Evolutionary conservation across 2,113 vertebrate species (phyloP), one percentile per base, ranked within the genome.

Genomic region (Edolisoma coerulescens): DNA sequence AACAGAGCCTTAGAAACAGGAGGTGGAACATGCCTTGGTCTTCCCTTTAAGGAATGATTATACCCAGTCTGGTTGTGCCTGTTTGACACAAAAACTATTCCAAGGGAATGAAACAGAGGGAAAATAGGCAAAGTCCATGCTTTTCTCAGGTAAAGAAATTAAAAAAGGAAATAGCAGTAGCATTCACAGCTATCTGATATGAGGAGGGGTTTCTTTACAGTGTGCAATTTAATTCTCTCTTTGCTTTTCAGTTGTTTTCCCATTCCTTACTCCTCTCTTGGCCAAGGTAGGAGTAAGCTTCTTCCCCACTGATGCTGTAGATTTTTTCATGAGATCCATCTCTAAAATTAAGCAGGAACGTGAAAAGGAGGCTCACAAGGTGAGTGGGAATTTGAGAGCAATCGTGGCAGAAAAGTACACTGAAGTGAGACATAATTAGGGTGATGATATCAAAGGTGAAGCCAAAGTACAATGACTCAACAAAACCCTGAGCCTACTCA

Each of bases 311-410:
- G 53, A 70, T 20, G 60, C 84, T 32, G 39, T 91, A 3, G 78
- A 96, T 18, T 98, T 97, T 87, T 98, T 98, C 57, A 42, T 70
- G 41, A 94, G 77, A 64, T 74, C 96, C 13, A 1, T 98, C 1
- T 1, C 27, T 57, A 96, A 89, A 84, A 94, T 98, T 33, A 98
- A 96, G 93, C 22, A 92, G 64, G 84, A 96, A 5, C 96, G 96
- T 54, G 60, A 97, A 75, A 93, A 95, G 67, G 91, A 90, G 1
- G 0, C 4, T 41, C 61, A 95, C 28, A 79, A 68, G 57, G 97
- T 2, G 6, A 81, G 68, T 4, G 3, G 30, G 47, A 42, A 63
- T 80, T 70, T 39, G 27, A 71, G 44, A 50, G 37, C 39, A 49
- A 14, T 28, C 35, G 63, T 39, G 33, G 54, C 54, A 84, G 50